These are phyloP conservation scores for Hippopotamyrus pictus DNA, from an alignment of 2,797 vertebrate species.

Conservation along the genomic window DNA sequence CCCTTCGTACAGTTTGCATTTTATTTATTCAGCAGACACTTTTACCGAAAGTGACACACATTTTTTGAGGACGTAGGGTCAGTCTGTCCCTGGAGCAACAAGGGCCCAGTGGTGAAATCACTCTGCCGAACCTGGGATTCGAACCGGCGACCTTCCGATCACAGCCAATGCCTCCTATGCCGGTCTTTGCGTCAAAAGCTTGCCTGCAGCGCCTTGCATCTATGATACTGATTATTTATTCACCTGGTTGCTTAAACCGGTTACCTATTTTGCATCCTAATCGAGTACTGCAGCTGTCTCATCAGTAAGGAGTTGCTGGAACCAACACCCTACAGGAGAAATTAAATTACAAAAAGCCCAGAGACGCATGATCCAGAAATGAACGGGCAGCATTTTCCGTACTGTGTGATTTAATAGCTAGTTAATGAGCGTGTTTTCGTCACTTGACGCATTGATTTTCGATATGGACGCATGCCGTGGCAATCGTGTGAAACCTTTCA, in stretches of 20 bases:
- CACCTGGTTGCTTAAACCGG: neutral
- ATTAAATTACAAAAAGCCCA: neutral
- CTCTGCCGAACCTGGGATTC: neutral
- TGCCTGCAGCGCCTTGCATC: neutral
- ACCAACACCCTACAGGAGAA: neutral
- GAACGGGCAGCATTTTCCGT: neutral
- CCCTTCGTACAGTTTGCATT: neutral
- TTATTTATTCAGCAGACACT: neutral
- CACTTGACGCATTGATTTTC: neutral
- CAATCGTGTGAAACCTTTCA: neutral
- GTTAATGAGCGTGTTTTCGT: neutral
- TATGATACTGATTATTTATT: neutral
- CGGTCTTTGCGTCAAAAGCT: neutral
- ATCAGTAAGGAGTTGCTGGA: neutral
- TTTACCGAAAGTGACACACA: neutral
- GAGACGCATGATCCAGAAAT: neutral
- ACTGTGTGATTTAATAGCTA: neutral
- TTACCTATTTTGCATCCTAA: neutral
- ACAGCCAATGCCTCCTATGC: neutral
- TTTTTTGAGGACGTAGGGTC: neutral
- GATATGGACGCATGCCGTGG: neutral
- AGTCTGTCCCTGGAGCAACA: neutral
- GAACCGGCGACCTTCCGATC: neutral
- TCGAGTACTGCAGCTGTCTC: neutral
- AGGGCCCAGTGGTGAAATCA: neutral